Evolutionary conservation across 2,888 invertebrate genomes (phyloP), one percentile per base, ranked within the genome.

Genomic region (Acrobasis repandana): DNA sequence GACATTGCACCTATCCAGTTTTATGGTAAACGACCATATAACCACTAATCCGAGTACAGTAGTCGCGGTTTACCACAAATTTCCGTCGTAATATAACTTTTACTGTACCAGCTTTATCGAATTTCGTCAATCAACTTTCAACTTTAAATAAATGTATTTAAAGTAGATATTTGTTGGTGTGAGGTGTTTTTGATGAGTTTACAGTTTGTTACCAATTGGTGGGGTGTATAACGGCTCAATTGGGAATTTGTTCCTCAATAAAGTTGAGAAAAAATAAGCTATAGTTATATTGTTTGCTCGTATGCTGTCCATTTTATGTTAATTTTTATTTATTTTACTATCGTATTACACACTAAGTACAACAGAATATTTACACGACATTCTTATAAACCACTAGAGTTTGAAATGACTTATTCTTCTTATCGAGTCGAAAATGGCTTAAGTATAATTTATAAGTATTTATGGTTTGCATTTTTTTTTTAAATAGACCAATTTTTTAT

Each of bases 1-100:
- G n/a, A 18, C 51, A 61, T 57, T 28, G 50, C 43, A 58, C 43
- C 28, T 28, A 11, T 3, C 51, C 46, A 16, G 15, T 51, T 57
- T 54, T 58, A 57, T 57, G 38, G 58, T 58, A 58, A 58, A 52
- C 46, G 56, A 58, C 60, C 60, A 46, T 57, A 48, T 38, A 34
- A 58, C 58, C 64, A 68, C 65, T 76, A 69, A 75, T 69, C 70
- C 70, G 67, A 71, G 72, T 73, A 52, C 34, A 72, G 69, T 11
- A 60, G 56, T 60, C 61, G 71, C 59, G 79, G 79, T 65, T 66
- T 62, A 73, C 82, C 81, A 77, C 83, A 79, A 78, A 76, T 74
- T 73, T 75, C 78, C 80, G 69, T 69, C 66, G 65, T 63, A 64
- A 63, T 64, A 16, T 43, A 18, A 46, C n/a, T 59, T 67, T 64